Evolutionary conservation across 2,113 vertebrate genomes (phyloP), one percentile per base, ranked within the genome.

Genomic region (Callocephalon fimbriatum): DNA sequence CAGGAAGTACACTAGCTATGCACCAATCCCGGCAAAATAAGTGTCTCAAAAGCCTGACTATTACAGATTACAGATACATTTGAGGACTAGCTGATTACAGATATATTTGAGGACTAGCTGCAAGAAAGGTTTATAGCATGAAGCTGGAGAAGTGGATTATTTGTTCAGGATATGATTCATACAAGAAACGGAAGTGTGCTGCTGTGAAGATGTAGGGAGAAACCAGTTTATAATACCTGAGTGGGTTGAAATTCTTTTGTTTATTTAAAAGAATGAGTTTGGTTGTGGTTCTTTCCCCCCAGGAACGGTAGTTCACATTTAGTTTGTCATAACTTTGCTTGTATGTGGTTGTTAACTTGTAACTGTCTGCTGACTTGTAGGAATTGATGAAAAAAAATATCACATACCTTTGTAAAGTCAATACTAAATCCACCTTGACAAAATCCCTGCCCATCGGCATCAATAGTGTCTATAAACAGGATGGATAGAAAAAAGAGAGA

Each of bases 341-440:
- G 12, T 29, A 76, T 21, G 20, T 25, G 48, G 15, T 58, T 27
- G 45, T 31, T 35, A 72, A 44, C 21, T 23, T 71, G 10, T 9
- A 74, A 16, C 37, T 48, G 14, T 23, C 26, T 79, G 72, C 42
- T 84, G 40, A 48, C 26, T 23, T 3, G 1, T 2, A 53, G 77
- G 27, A 93, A 53, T 4, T 32, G 35, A 90, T 0, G 58, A 58
- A 45, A 81, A 79, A 81, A 79, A 93, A 56, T 38, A 40, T 26
- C 88, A 96, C 98, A 67, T 98, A 99, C 99, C 98, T 99, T 99
- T 27, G 99, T 98, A 88, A 99, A 99, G 95, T 99, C 99, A 70
- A 98, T 99, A 72, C 99, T 99, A 98, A 99, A 99, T 93, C 99
- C 99, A 65, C 99, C 99, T 98, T 99, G 99, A 97, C 99, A 99